Evolutionary conservation across 1,140 invertebrate genomes (phyloP).

Genomic region (Charaxes varanes): DNA sequence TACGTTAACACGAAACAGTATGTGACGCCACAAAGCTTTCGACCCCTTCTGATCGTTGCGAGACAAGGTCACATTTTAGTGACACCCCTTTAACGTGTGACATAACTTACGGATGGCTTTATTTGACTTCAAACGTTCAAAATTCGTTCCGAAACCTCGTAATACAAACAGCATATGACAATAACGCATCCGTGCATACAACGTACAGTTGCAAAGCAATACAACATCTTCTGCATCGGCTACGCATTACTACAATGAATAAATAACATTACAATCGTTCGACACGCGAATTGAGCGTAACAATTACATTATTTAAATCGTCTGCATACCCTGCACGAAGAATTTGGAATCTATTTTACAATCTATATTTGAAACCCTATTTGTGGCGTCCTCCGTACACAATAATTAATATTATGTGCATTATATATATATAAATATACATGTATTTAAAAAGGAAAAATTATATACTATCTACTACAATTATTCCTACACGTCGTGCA

Average conservation of each 20-base stretch:
- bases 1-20: too few relatives aligned
- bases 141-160: too few relatives aligned
- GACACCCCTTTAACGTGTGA: too few relatives aligned
- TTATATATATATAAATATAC: too few relatives aligned
- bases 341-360: slow-evolving; percentile 60
- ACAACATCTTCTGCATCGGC: slow-evolving; percentile 9
- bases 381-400: slow-evolving; percentile 25
- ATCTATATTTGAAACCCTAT: slow-evolving; percentile 41
- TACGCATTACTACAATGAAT: slow-evolving; percentile 18
- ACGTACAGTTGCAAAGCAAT: slow-evolving; percentile 7
- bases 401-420: slow-evolving; percentile 21
- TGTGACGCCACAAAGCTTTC: too few relatives aligned
- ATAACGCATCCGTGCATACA: slow-evolving; percentile 5
- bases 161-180: not conserved
- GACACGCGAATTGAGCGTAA: slow-evolving; percentile 21
- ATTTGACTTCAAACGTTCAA: too few relatives aligned
- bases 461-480: slow-evolving; percentile 26
- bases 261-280: slow-evolving; percentile 27
- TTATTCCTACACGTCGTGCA: slow-evolving; percentile 14
- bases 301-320: slow-evolving; percentile 22
- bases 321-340: slow-evolving; percentile 63
- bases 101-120: too few relatives aligned
- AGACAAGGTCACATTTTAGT: too few relatives aligned
- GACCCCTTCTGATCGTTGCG: too few relatives aligned
- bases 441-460: too few relatives aligned